These are phyloP conservation scores for Picathartes gymnocephalus DNA, from an alignment of 2,113 vertebrate genomes.

Conservation along the genomic window DNA sequence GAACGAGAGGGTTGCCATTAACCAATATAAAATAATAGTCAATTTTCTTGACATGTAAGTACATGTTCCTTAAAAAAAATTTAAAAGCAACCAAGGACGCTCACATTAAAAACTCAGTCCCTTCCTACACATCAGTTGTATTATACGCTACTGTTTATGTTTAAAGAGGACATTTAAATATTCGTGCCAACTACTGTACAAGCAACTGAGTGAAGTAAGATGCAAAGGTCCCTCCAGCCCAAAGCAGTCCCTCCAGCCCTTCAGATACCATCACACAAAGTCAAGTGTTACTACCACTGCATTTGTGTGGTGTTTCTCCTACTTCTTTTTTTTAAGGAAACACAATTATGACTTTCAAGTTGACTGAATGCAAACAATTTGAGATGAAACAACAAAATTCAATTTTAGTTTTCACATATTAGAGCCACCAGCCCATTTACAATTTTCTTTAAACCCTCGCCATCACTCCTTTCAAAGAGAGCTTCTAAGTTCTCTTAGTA, in stretches of 20 bases:
- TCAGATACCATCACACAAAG: neutral
- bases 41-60: neutral
- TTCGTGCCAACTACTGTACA: neutral
- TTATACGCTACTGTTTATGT: neutral
- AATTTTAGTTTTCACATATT: neutral
- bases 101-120: neutral
- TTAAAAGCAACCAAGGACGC: neutral
- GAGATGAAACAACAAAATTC: neutral
- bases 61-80: neutral
- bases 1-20: neutral
- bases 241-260: neutral
- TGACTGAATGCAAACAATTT: neutral
- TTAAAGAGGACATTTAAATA: neutral
- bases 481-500: neutral
- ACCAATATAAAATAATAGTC: neutral
- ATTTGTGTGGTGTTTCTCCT: neutral
- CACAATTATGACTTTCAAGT: neutral
- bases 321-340: neutral
- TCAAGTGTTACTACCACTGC: neutral
- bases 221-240: neutral
- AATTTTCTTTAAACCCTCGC: neutral
- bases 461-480: neutral
- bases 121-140: neutral
- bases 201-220: neutral
- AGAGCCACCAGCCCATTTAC: neutral